A percentile compares a stretch with the other conserved stretches of the same genome.
Evolutionary conservation across 2,113 vertebrate genomes (phyloP).

Genomic region (Eptesicus fuscus): DNA sequence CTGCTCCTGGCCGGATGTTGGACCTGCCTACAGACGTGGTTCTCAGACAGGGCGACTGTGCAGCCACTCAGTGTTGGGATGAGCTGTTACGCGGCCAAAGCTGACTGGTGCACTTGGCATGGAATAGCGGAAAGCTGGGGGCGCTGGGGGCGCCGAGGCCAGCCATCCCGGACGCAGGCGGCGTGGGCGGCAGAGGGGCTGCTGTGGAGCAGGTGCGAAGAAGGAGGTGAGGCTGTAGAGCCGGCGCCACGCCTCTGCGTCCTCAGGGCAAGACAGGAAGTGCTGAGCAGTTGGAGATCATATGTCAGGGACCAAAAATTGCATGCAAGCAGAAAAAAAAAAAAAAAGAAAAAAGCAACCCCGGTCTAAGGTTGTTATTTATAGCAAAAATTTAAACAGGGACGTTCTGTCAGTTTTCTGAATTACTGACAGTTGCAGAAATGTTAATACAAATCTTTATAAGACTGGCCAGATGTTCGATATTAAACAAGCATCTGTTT

Average conservation of each 20-base stretch:
- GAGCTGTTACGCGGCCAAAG: background rate
- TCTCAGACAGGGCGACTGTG: too few species aligned
- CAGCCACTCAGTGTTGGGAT: background rate
- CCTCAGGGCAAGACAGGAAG: slow-evolving; percentile 58
- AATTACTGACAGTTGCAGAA: slow-evolving; percentile 80
- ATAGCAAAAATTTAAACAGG: slow-evolving; percentile 77
- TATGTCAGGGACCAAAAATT: slow-evolving; percentile 72
- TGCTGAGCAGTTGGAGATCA: slow-evolving; percentile 60
- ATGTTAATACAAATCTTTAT: slow-evolving; percentile 80
- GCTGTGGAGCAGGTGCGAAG: background rate
- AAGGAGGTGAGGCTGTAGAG: background rate
- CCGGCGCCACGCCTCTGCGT: background rate
- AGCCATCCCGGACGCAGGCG: background rate
- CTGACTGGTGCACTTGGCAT: background rate
- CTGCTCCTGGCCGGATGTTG: too few species aligned
- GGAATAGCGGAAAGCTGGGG: background rate
- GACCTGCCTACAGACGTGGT: too few species aligned
- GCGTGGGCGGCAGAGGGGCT: background rate
- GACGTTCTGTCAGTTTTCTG: slow-evolving; percentile 77
- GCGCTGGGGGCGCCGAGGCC: fast-evolving
- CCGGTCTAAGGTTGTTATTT: slow-evolving; percentile 74
- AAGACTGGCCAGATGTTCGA: slow-evolving; percentile 81
- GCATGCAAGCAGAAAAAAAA: slow-evolving; percentile 66
- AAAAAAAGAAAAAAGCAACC: slow-evolving; percentile 56
- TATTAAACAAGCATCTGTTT: slow-evolving; percentile 85